Conservation (phyloP, 2,113 vertebrate genomes). For the Leptobrachium leishanense region DNA sequence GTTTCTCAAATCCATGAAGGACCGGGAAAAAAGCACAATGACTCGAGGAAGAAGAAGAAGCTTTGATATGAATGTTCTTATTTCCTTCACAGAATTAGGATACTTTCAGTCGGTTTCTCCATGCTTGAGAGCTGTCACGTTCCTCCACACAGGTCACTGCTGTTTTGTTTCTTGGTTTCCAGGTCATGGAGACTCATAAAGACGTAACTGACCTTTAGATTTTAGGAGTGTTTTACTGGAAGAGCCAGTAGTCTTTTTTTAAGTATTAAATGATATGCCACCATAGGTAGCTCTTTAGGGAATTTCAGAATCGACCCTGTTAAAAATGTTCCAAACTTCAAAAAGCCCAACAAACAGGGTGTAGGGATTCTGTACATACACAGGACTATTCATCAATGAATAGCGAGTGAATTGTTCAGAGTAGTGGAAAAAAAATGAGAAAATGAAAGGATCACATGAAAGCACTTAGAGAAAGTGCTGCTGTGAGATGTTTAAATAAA, state of each 20-base stretch:
- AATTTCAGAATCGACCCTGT: slow-evolving; percentile 1
- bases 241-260: not conserved
- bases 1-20: no score
- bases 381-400: slow-evolving; percentile 43
- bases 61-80: not conserved
- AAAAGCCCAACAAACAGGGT: slow-evolving; percentile 26
- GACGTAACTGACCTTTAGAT: not conserved
- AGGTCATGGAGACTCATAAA: slow-evolving; percentile 2
- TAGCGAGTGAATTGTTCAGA: slow-evolving; percentile 13
- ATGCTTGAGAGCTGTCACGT: not conserved
- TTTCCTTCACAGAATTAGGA: not conserved
- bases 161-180: slow-evolving; percentile 1
- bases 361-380: slow-evolving; percentile 6
- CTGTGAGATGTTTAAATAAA: slow-evolving; percentile 39
- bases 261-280: not conserved
- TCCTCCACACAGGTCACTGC: not conserved
- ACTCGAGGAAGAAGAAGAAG: no score
- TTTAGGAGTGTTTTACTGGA: not conserved
- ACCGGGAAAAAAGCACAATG: no score
- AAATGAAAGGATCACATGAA: slow-evolving; percentile 2
- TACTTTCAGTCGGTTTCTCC: not conserved
- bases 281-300: slow-evolving; percentile 2
- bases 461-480: slow-evolving; percentile 3
- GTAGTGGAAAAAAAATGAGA: slow-evolving; percentile 13
- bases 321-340: slow-evolving; percentile 18